These are phyloP conservation scores for Synaphobranchus kaupii DNA, from an alignment of 2,797 vertebrate species.

Conservation along the genomic window DNA sequence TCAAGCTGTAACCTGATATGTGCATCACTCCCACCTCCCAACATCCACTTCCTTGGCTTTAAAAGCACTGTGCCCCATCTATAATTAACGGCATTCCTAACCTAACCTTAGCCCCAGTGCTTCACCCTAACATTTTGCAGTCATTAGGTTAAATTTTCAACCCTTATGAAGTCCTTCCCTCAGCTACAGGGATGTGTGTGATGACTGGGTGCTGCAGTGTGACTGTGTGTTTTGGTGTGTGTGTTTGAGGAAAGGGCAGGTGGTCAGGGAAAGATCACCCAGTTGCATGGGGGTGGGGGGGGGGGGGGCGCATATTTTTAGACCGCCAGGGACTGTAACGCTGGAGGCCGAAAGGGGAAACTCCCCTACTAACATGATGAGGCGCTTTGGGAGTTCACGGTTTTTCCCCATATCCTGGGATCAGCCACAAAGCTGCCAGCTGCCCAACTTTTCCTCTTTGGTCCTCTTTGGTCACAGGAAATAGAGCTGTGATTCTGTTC, in stretches of 20 bases:
- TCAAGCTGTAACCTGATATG: constrained; percentile 51
- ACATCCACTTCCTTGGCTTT: constrained; percentile 40
- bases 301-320: constrained; percentile 30
- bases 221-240: constrained; percentile 14
- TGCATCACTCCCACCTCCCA: constrained; percentile 47
- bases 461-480: constrained; percentile 16
- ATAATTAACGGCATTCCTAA: constrained; percentile 75
- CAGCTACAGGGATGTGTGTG: constrained; percentile 24
- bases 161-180: constrained; percentile 47
- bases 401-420: constrained; percentile 1
- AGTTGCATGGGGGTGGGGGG: constrained; percentile 1
- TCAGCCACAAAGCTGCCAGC: neutral
- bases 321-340: constrained; percentile 20
- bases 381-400: constrained; percentile 29
- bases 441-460: constrained; percentile 17
- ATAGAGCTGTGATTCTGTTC: constrained; percentile 9
- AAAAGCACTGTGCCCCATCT: constrained; percentile 52
- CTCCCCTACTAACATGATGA: constrained; percentile 4
- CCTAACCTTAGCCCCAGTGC: constrained; percentile 65
- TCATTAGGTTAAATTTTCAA: constrained; percentile 62
- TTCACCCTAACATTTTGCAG: constrained; percentile 62
- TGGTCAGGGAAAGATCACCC: constrained; percentile 40
- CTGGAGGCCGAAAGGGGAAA: constrained; percentile 7
- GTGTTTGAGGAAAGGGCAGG: constrained; percentile 37
- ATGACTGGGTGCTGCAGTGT: constrained; percentile 25